These are phyloP conservation scores for Lepidocyrtoides sp. DNA, from an alignment of 2,888 invertebrate species.

Conservation along the genomic window DNA sequence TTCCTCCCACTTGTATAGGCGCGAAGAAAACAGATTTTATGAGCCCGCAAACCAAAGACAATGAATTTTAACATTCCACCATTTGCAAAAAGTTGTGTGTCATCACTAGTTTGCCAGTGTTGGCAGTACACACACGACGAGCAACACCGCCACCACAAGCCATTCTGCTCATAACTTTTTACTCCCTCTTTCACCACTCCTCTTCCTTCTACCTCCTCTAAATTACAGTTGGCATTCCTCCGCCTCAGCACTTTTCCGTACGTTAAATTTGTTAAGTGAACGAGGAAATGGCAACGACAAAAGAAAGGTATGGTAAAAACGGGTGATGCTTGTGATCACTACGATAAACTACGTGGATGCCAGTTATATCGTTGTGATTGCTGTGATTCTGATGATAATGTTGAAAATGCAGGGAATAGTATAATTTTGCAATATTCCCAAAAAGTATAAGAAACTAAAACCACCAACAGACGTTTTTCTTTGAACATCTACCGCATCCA, in stretches of 20 bases:
- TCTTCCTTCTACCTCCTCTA: constrained; percentile 34
- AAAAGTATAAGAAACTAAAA: too few species aligned
- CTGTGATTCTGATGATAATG: not conserved
- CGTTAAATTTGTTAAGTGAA: constrained; percentile 27
- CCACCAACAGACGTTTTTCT: too few species aligned
- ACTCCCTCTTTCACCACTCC: constrained; percentile 1
- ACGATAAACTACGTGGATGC: not conserved
- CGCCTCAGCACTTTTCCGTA: constrained; percentile 68
- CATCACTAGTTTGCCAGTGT: constrained; percentile 31
- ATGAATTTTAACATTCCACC: constrained; percentile 76
- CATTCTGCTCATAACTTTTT: constrained; percentile 58
- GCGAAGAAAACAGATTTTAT: constrained; percentile 63
- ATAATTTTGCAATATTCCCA: not conserved
- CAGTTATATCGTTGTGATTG: too few species aligned
- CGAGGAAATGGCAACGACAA: not conserved
- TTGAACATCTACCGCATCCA: too few species aligned
- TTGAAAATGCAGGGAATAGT: not conserved
- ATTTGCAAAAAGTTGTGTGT: constrained; percentile 71
- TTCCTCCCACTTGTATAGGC: constrained; percentile 30
- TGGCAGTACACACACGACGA: not conserved
- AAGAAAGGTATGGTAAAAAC: constrained; percentile 21
- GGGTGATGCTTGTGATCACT: not conserved
- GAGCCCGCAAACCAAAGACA: constrained; percentile 77
- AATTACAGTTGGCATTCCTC: constrained; percentile 68
- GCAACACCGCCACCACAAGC: not conserved